These are phyloP conservation scores for Pedetes capensis DNA, from an alignment of 2,113 vertebrate genomes.

Conservation along the genomic window DNA sequence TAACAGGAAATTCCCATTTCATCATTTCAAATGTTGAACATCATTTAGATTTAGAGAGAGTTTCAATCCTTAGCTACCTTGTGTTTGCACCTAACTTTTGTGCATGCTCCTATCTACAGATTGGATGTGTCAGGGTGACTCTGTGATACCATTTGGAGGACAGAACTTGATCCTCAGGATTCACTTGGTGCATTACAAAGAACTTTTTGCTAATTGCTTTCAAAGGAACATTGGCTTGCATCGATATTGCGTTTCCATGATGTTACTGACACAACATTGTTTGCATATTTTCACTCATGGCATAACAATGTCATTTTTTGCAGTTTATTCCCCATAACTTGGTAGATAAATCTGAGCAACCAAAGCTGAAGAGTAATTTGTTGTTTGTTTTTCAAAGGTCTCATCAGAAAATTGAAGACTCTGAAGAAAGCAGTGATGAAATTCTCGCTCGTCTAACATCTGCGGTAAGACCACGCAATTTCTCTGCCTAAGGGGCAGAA, in stretches of 20 bases:
- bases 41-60: neutral
- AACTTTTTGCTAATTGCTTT: neutral
- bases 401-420: conserved; percentile 91
- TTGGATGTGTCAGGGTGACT: neutral
- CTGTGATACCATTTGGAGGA: neutral
- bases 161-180: neutral
- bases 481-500: neutral
- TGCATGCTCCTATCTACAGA: neutral
- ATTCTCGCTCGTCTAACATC: conserved; percentile 95
- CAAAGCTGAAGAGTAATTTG: conserved; percentile 43
- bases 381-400: conserved; percentile 84
- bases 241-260: neutral
- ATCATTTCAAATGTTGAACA: conserved; percentile 17
- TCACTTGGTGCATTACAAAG: neutral
- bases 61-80: neutral
- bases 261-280: neutral
- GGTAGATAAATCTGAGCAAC: neutral
- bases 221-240: neutral
- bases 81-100: neutral
- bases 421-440: conserved; percentile 91
- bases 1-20: conserved; percentile 43
- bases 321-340: neutral
- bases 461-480: conserved; percentile 85
- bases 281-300: neutral
- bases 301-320: neutral